A percentile compares a stretch with the other conserved stretches of the same genome.
These are phyloP conservation scores for Numenius phaeopus DNA, from an alignment of 2,797 vertebrate genomes.

Conservation along the genomic window DNA sequence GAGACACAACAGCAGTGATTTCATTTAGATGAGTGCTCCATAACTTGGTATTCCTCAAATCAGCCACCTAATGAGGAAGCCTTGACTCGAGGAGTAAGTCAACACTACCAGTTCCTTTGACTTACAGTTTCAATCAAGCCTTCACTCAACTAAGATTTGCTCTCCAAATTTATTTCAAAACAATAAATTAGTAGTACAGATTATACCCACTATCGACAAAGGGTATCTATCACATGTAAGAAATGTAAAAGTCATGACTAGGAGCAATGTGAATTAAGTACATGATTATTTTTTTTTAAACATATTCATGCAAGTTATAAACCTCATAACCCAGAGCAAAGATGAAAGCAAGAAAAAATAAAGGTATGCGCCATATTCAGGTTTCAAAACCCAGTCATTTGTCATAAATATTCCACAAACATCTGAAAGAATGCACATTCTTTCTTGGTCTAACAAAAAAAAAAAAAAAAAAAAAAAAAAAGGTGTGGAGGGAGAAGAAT, in stretches of 20 bases:
- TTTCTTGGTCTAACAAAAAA: conserved; percentile 58
- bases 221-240: neutral
- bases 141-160: conserved; percentile 22
- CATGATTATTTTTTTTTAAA: neutral
- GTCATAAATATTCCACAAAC: neutral
- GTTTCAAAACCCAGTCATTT: conserved; percentile 67
- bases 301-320: conserved; percentile 17
- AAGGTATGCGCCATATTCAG: conserved; percentile 41
- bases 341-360: conserved; percentile 14
- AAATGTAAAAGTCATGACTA: conserved; percentile 39
- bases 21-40: neutral
- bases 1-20: neutral
- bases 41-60: neutral
- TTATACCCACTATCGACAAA: neutral
- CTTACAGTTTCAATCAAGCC: conserved; percentile 12
- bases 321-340: neutral
- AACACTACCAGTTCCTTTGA: neutral
- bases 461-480: neutral
- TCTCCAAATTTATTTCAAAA: conserved; percentile 54
- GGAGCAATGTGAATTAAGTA: neutral
- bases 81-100: neutral
- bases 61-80: neutral
- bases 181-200: conserved; percentile 31
- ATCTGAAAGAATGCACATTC: conserved; percentile 56
- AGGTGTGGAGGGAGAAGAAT: accelerated